A percentile compares a stretch with the other conserved stretches of the same genome.
Conservation (phyloP, 2,888 invertebrate species). For the Agriopis leucophaearia region DNA sequence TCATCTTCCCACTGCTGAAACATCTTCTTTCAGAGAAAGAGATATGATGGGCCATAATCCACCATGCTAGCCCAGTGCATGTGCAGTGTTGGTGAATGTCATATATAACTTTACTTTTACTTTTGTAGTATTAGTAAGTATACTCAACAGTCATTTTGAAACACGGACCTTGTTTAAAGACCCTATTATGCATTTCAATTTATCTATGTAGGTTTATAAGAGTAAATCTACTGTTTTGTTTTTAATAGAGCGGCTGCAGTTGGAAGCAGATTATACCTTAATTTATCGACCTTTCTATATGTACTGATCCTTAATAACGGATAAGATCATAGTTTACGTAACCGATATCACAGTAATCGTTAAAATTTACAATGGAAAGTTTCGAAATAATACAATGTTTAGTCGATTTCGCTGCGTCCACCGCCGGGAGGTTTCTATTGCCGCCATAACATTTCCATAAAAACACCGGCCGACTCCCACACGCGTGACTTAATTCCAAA, state of each 20-base stretch:
- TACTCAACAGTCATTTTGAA: slow-evolving; percentile 20
- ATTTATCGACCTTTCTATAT: slow-evolving; percentile 34
- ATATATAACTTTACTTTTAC: too few relatives aligned
- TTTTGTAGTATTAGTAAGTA: too few relatives aligned
- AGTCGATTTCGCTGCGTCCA: slow-evolving; percentile 59
- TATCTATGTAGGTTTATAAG: slow-evolving; percentile 3
- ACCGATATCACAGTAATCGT: slow-evolving; percentile 45
- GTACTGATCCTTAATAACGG: slow-evolving; percentile 39
- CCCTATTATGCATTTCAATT: slow-evolving; percentile 10
- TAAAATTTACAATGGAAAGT: slow-evolving; percentile 60
- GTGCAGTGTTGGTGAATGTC: too few relatives aligned
- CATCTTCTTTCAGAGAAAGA: too few relatives aligned
- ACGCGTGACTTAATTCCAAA: slow-evolving; percentile 74
- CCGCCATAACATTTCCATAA: slow-evolving; percentile 75
- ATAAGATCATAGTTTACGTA: slow-evolving; percentile 42
- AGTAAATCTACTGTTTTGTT: slow-evolving; percentile 10
- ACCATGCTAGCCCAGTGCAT: too few relatives aligned
- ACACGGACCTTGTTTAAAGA: slow-evolving; percentile 20
- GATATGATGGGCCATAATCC: too few relatives aligned
- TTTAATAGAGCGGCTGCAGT: slow-evolving; percentile 11
- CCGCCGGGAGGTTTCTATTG: slow-evolving; percentile 59
- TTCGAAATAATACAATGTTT: slow-evolving; percentile 67
- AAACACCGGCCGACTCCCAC: slow-evolving; percentile 68
- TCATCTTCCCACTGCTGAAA: too few relatives aligned
- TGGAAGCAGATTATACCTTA: slow-evolving; percentile 24